Base-by-base conservation (phyloP, 2,797 vertebrate genomes). In the Eospalax fontanierii region DNA sequence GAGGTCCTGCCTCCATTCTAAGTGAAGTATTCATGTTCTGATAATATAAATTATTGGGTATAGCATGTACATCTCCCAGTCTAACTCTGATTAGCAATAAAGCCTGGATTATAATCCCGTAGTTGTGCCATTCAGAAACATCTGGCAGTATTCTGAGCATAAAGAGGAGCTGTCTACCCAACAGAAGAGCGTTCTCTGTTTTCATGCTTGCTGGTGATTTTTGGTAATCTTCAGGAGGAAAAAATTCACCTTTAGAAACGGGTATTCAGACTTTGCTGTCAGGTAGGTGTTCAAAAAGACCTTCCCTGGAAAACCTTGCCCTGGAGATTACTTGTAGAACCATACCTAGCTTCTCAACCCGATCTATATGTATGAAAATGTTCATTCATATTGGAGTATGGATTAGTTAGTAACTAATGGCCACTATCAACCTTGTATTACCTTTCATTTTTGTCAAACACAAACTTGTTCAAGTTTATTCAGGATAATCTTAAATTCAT, bases 221-320 rank as follows among this genome's bases (percentile, higher is more conserved):
- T 16, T 28, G 63, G 35, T 66, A 8, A 74, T 35, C 54, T 22
- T 40, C 26, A 50, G 66, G 14, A 78, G 15, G 61, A 73, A 75
- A 96, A 91, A 66, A 24, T 9, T 81, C 18, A 71, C 0, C 2
- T 76, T 46, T 46, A 91, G 26, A 91, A 86, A 86, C 33, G 10
- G 19, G 22, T 4, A 5, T 57, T 50, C 40, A 75, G 54, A 85
- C 61, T 91, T 26, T 40, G 5, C n/a, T 46, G 5, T 84, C 59
- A 71, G 61, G 54, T 14, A 6, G 35, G 2, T 65, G 91, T 35
- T 54, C 61, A 61, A 6, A 40, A 61, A 4, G 40, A 83, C 26
- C 6, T 38, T 5, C 4, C 26, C 54, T 18, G n/a, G 12, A 0
- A 57, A 92, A 46, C n/a, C 35, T 63, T 38, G 7, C 19, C 38